Base-by-base conservation (phyloP, 2,888 invertebrate species). In the Teinopalpus imperialis region DNA sequence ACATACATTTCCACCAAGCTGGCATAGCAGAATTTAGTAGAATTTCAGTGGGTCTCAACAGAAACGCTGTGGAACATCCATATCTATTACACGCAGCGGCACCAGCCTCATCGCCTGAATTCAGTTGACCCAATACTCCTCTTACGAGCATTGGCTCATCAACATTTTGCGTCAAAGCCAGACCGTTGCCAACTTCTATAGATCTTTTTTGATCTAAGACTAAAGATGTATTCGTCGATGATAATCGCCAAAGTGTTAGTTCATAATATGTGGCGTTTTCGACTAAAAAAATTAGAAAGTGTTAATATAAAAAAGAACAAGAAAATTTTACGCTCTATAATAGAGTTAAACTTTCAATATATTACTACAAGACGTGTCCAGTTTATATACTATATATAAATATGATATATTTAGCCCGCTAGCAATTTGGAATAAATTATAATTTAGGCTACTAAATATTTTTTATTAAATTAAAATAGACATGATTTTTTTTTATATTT, bases 231-330 rank as follows among this genome's bases (percentile, higher is more conserved):
- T 88, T 88, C 1, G 79, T 78, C 0, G 77, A 75, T 0, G 87
- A 86, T 69, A 88, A 75, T 14, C 83, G 68, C 88, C 88, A 88
- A 0, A 88, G 76, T 1, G 85, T 80, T 1, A 87, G 77, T 56
- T 87, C 87, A 61, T 88, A 87, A 64, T 86, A 80, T 0, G 88
- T 86, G 9, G 88, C 87, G 51, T 88, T 87, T 56, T 87, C 87
- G 34, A 87, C 88, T 88, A 61, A 10, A 26, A 29, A 9, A 16
- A n/a, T n/a, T n/a, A n/a, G n/a, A n/a, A n/a, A n/a, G n/a, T n/a
- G n/a, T n/a, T n/a, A n/a, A n/a, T n/a, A n/a, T n/a, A n/a, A n/a
- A n/a, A n/a, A n/a, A n/a, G n/a, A n/a, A n/a, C n/a, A n/a, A n/a
- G n/a, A n/a, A n/a, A n/a, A n/a, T n/a, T n/a, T n/a, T n/a, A n/a